Conservation (phyloP, 1,140 invertebrate genomes). For the Sitobion miscanthi region DNA sequence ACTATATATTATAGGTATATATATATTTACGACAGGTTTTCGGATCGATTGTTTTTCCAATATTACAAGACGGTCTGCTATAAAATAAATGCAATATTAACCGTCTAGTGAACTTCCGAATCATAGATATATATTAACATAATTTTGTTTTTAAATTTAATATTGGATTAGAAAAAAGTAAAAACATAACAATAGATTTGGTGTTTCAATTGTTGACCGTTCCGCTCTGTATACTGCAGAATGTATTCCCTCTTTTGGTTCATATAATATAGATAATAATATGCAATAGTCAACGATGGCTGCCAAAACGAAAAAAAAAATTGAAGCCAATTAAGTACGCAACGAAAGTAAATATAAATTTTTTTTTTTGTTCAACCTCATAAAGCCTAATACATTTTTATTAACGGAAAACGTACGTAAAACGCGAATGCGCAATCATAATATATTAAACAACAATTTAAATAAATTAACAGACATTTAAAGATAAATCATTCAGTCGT, state of each 20-base stretch:
- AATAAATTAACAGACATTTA: conserved; percentile 20
- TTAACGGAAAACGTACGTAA: background rate
- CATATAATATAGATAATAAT: background rate
- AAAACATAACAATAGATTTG: background rate
- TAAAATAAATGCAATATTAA: background rate
- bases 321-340: conserved; percentile 25
- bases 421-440: background rate
- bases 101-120: background rate
- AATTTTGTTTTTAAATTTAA: background rate
- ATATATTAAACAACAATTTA: background rate
- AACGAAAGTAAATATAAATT: background rate
- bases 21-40: background rate
- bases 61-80: background rate
- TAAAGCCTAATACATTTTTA: background rate
- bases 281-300: conserved; percentile 30
- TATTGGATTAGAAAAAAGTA: background rate
- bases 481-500: background rate
- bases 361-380: conserved; percentile 36
- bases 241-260: background rate
- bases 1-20: background rate
- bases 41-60: background rate
- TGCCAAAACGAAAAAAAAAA: conserved; percentile 9
- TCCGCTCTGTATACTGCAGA: background rate
- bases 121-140: background rate
- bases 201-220: background rate